phyloP scores from a whole-genome alignment of 2,797 vertebrate species.

The Trachops cirrhosus region DNA sequence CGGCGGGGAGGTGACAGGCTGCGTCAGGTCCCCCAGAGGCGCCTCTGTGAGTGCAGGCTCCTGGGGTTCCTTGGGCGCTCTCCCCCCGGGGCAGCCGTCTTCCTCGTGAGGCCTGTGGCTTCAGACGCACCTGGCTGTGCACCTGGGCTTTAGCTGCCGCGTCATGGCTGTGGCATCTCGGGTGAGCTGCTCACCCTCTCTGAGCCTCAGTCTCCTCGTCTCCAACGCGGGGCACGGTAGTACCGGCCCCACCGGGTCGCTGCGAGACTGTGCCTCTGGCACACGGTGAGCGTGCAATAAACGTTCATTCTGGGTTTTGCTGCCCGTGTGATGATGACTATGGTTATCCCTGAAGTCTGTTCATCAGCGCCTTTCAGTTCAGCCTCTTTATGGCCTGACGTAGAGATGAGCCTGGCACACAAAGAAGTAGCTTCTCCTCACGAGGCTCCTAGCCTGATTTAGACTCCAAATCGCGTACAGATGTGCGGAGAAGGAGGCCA shows the following conservation, averaged over 20 bases:
- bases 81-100: rapidly evolving
- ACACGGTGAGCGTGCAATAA: background rate
- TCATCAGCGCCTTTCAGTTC: background rate
- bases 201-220: background rate
- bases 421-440: background rate
- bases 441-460: rapidly evolving
- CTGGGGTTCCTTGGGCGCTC: rapidly evolving
- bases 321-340: rapidly evolving
- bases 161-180: rapidly evolving
- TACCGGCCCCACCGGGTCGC: rapidly evolving
- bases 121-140: background rate
- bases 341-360: background rate
- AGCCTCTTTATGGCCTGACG: background rate
- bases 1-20: background rate
- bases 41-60: rapidly evolving
- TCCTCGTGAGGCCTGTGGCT: background rate
- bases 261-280: background rate
- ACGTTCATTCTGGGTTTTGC: background rate
- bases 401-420: background rate
- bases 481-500: background rate
- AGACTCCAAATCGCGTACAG: background rate
- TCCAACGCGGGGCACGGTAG: background rate
- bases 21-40: too few relatives aligned
- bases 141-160: background rate
- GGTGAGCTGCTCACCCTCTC: background rate